These are phyloP conservation scores for Coreius guichenoti DNA, from an alignment of 2,797 vertebrate species.

Conservation along the genomic window DNA sequence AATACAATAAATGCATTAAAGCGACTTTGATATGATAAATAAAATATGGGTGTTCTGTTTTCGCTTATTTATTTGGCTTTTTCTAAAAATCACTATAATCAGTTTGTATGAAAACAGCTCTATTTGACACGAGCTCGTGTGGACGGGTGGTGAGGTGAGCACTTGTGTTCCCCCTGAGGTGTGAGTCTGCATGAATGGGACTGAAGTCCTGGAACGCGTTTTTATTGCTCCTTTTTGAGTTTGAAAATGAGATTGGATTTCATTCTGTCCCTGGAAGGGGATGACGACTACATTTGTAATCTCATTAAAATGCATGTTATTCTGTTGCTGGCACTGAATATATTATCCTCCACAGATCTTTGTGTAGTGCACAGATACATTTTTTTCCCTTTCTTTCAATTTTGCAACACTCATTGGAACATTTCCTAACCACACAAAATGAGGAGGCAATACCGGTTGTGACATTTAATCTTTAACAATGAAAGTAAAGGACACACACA, in stretches of 20 bases:
- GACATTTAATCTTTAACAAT: conserved; percentile 38
- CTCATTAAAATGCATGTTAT: conserved; percentile 57
- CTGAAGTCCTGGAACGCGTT: conserved; percentile 1
- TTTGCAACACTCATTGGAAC: conserved; percentile 1
- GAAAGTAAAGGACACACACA: conserved; percentile 3
- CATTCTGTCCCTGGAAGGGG: conserved; percentile 40
- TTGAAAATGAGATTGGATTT: conserved; percentile 41
- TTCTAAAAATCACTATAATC: conserved; percentile 35
- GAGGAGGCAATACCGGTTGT: neutral
- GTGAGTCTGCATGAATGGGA: neutral
- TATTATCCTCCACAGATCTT: conserved; percentile 39
- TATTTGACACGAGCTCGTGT: neutral
- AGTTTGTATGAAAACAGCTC: neutral
- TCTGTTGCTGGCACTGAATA: conserved; percentile 47
- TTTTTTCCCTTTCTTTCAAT: neutral
- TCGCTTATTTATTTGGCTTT: conserved; percentile 39
- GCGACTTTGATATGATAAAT: conserved; percentile 46
- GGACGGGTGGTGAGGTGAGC: neutral
- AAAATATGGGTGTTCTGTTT: conserved; percentile 18
- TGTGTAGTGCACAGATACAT: neutral
- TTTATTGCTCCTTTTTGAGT: conserved; percentile 39
- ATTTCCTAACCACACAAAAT: conserved; percentile 14
- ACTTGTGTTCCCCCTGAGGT: conserved; percentile 11
- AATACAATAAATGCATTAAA: neutral
- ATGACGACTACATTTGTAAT: conserved; percentile 52